These are phyloP conservation scores for Anguilla marmorata DNA, from an alignment of 2,797 vertebrate species.

Conservation along the genomic window DNA sequence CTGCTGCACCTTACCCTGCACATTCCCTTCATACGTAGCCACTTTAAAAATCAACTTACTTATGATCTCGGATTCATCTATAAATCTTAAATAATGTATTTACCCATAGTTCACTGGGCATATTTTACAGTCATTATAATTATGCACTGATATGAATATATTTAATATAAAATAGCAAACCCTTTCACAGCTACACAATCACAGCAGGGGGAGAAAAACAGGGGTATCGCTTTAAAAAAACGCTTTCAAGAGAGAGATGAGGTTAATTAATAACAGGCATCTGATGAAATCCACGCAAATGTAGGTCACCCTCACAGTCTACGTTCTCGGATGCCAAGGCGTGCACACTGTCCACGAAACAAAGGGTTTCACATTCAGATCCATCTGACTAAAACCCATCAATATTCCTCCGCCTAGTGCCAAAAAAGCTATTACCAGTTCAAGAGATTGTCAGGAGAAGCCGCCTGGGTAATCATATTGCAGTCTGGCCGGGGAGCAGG, in stretches of 20 bases:
- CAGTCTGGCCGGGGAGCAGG: slow-evolving; percentile 30
- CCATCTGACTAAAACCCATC: slow-evolving; percentile 34
- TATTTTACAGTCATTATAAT: slow-evolving; percentile 6
- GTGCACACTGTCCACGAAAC: background rate
- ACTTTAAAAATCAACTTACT: slow-evolving; percentile 19
- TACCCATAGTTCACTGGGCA: background rate
- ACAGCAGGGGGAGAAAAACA: slow-evolving; percentile 11
- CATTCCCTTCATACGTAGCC: background rate
- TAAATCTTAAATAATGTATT: slow-evolving; percentile 11
- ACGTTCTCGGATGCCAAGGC: slow-evolving; percentile 14
- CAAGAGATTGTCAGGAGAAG: slow-evolving; percentile 28
- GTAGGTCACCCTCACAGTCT: slow-evolving; percentile 13
- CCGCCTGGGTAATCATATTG: slow-evolving; percentile 36
- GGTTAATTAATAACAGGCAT: slow-evolving; percentile 34
- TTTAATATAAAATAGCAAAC: background rate
- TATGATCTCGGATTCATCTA: background rate
- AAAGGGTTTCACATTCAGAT: slow-evolving; percentile 18
- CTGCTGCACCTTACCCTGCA: background rate
- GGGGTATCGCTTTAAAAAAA: slow-evolving; percentile 21
- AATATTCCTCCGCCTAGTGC: slow-evolving; percentile 31
- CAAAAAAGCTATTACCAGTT: slow-evolving; percentile 40
- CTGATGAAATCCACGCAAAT: slow-evolving; percentile 27
- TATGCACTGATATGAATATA: slow-evolving; percentile 18
- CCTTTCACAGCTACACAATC: background rate
- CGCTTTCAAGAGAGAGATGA: slow-evolving; percentile 5